phyloP scores from a whole-genome alignment of 2,797 vertebrate species.

The Ispidina picta region DNA sequence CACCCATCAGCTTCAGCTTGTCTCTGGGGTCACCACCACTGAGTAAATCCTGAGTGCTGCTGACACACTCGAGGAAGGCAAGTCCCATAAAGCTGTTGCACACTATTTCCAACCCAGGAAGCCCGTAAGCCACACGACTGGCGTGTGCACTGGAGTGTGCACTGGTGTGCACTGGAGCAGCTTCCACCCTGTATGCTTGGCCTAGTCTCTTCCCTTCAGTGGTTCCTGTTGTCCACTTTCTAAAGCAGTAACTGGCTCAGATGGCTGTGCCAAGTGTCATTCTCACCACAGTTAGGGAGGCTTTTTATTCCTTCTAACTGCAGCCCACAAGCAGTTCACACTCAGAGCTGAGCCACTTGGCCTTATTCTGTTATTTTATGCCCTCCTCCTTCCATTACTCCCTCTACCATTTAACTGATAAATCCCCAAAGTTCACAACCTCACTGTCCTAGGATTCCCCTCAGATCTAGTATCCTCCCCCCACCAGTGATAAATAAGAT shows the following conservation, averaged over 20 bases:
- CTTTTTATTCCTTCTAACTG: neutral
- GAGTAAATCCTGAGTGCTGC: neutral
- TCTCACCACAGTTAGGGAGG: neutral
- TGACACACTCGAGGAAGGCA: neutral
- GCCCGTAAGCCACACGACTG: neutral
- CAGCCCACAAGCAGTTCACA: neutral
- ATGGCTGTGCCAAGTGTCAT: neutral
- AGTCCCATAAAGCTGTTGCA: neutral
- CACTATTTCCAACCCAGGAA: neutral
- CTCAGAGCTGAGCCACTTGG: neutral
- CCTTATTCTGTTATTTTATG: neutral
- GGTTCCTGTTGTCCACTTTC: neutral
- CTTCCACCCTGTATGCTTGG: neutral
- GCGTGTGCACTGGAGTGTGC: neutral
- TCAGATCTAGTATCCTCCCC: slow-evolving; percentile 35
- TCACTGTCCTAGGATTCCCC: slow-evolving; percentile 52
- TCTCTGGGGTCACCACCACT: neutral
- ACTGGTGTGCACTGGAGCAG: neutral
- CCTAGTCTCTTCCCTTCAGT: neutral
- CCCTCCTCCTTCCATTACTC: neutral
- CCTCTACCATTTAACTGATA: slow-evolving; percentile 24
- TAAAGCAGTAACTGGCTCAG: neutral
- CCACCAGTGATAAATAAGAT: slow-evolving; percentile 53
- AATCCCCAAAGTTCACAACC: slow-evolving; percentile 62
- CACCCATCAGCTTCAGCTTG: neutral